Evolutionary conservation across 2,113 vertebrate species (phyloP), one percentile per base, ranked within the genome.

Genomic region (Thinocorus orbignyianus): DNA sequence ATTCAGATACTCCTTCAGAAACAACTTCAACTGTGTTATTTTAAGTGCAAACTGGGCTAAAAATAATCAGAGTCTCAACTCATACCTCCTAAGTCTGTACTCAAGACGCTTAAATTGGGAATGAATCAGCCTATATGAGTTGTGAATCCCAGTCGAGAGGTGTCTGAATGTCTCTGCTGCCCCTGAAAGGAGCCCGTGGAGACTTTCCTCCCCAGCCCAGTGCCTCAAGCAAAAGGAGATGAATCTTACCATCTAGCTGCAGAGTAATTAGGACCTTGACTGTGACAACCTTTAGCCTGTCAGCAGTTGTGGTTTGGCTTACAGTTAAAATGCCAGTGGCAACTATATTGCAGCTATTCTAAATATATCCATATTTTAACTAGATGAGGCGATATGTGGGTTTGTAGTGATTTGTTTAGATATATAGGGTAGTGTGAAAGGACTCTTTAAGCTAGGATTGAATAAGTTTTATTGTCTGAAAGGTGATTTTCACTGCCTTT

Each of bases 241-340:
- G 77, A 76, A 76, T 94, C 74, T 91, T 89, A 85, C n/a, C 30
- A 0, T n/a, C 86, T 33, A 79, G 41, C 61, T 81, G 61, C 51
- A 79, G 93, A 79, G 80, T 80, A 95, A 94, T 94, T 94, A 93
- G 83, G 91, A 79, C 61, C 61, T 93, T 25, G 91, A 82, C 81
- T 93, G 70, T 69, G 87, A 81, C 61, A 94, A 92, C 88, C 89
- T 93, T 87, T 89, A 95, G 77, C 86, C 70, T 94, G 88, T 93
- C 93, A 94, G 61, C 81, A 79, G 73, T 69, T 2, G 3, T 90
- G 79, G 85, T 88, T 95, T 90, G 86, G 52, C 68, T 96, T 82
- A 13, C 39, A 90, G 80, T 94, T 81, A 95, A 94, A 93, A 71
- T 61, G 83, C 80, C 68, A 39, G 65, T 54, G 76, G 88, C 54